Base-by-base conservation (phyloP, 2,888 invertebrate genomes). In the Platycnemis pennipes region DNA sequence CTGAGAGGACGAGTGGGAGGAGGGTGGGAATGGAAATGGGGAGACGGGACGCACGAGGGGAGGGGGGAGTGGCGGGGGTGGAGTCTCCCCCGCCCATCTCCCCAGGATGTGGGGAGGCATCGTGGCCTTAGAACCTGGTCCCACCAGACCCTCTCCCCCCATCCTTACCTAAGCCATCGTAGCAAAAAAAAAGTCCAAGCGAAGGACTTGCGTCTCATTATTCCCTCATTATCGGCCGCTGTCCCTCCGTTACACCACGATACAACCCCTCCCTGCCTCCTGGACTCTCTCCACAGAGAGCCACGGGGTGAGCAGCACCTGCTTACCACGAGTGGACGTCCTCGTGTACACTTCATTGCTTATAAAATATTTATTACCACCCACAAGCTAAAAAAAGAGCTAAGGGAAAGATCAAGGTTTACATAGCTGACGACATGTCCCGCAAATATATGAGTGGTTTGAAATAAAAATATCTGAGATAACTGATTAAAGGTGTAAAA, bases 41-140 rank as follows among this genome's bases (percentile, higher is more conserved):
- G 77, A 77, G n/a, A 0, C 22, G 42, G 13, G 26, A 19, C 4
- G 42, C 22, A 56, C 37, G 53, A 37, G 95, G 95, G 37, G 56
- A 53, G 95, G 95, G 95, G 95, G 95, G 95, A 95, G 95, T 95
- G 95, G 95, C 95, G 95, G 95, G 94, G 94, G 95, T 11, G 95
- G 95, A 95, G 95, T 95, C 95, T 95, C 95, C 95, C 95, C 95
- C 95, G 42, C 89, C 26, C 94, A 77, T 89, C 94, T 88, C 69
- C 89, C 88, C 45, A 7, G 69, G 49, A 95, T 1, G 26, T 19
- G n/a, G 63, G 26, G 49, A 11, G 63, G 94, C 87, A 94, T 85
- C 91, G 87, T 87, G 94, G 94, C 94, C 94, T 94, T 37, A 89
- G 89, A 46, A n/a, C 26, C 26, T 88, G n/a, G n/a, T 94, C 88